Percentiles rank a stretch among this genome's conserved stretches.
phyloP scores from a whole-genome alignment of 2,113 vertebrate species.

The Rhinolophus ferrumequinum region DNA sequence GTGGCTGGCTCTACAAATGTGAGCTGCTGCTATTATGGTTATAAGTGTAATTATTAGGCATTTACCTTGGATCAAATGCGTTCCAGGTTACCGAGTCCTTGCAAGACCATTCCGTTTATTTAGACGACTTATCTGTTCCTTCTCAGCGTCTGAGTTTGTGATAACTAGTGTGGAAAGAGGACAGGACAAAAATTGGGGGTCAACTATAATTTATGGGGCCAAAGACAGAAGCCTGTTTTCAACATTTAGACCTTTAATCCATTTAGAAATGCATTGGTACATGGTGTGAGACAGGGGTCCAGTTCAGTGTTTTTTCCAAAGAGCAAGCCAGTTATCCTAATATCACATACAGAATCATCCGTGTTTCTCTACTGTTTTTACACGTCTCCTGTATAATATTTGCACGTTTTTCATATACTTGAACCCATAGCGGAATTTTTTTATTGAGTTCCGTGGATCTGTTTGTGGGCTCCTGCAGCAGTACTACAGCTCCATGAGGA shows the following conservation, averaged over 20 bases:
- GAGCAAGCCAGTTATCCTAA: background rate
- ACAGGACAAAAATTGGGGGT: background rate
- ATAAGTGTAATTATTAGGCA: background rate
- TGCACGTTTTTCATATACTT: background rate
- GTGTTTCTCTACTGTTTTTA: background rate
- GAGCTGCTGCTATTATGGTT: background rate
- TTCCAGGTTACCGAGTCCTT: background rate
- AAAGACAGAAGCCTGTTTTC: background rate
- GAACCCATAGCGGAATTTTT: background rate
- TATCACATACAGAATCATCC: background rate
- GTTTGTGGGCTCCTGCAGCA: background rate
- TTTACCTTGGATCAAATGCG: background rate
- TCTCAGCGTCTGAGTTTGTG: background rate
- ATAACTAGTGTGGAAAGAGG: background rate
- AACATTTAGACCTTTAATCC: background rate
- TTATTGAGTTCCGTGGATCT: background rate
- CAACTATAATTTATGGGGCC: background rate
- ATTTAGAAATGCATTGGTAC: background rate
- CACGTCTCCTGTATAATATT: background rate
- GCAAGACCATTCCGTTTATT: background rate
- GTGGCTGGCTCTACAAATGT: background rate
- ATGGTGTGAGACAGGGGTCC: constrained; percentile 8
- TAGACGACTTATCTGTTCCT: background rate
- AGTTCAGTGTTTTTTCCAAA: background rate
- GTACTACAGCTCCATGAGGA: background rate